Conservation (phyloP, 2,888 invertebrate species). For the Drosophila pseudotalamancana region DNA sequence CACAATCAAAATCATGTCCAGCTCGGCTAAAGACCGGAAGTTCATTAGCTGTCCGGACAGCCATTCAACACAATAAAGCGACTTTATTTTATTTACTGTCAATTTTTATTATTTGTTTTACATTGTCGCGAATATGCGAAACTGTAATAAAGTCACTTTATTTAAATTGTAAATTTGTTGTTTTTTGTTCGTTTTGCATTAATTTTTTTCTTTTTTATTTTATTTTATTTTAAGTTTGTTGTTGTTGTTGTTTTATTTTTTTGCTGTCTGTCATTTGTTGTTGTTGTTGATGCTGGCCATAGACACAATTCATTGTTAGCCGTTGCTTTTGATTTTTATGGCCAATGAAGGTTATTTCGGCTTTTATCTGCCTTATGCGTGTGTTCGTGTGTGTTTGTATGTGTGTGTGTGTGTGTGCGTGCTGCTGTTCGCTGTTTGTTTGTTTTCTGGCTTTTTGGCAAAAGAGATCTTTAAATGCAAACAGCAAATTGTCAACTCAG, state of each 20-base stretch:
- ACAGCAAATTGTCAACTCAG: background rate
- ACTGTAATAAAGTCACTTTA: slow-evolving; percentile 71
- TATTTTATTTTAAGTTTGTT: slow-evolving; percentile 11
- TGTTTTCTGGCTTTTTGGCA: slow-evolving; percentile 34
- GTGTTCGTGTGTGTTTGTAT: background rate
- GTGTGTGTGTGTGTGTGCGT: slow-evolving; percentile 11
- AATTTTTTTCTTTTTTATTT: slow-evolving; percentile 4
- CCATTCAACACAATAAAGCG: slow-evolving; percentile 49
- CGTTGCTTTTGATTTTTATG: slow-evolving; percentile 66
- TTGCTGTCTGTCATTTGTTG: slow-evolving; percentile 18
- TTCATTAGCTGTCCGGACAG: slow-evolving; percentile 44
- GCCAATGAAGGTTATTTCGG: slow-evolving; percentile 73
- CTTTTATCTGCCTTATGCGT: slow-evolving; percentile 56
- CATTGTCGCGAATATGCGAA: slow-evolving; percentile 73
- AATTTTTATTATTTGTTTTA: slow-evolving; percentile 71
- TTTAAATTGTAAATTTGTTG: slow-evolving; percentile 70
- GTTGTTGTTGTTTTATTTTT: slow-evolving; percentile 19
- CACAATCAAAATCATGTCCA: slow-evolving; percentile 3
- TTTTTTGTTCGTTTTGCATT: slow-evolving; percentile 16
- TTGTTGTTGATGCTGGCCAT: slow-evolving; percentile 40
- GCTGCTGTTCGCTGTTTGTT: slow-evolving; percentile 27
- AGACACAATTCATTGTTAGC: slow-evolving; percentile 70
- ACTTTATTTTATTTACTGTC: slow-evolving; percentile 63
- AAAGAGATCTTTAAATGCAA: slow-evolving; percentile 37
- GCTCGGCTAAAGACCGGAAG: slow-evolving; percentile 64